Evolutionary conservation across 2,797 vertebrate species (phyloP).

Genomic region (Pseudocheirus occidentalis): DNA sequence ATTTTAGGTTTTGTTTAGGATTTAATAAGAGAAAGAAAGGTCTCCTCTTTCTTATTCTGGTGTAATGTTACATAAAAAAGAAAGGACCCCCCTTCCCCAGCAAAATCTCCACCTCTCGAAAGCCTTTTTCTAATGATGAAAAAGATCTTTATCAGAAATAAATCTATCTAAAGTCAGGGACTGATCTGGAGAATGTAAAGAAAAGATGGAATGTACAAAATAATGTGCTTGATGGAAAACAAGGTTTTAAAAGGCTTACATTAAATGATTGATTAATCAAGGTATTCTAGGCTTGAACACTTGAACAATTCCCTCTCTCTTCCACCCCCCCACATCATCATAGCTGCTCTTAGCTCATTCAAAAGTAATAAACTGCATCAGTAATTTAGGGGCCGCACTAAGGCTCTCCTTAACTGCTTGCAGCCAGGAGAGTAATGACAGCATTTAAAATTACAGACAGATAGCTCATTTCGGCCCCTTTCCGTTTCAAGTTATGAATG

Average conservation of each 20-base stretch:
- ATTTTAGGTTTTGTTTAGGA: not conserved
- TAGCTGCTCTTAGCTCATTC: conserved; percentile 11
- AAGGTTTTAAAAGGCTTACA: conserved; percentile 1
- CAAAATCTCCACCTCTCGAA: not conserved
- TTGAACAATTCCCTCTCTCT: conserved; percentile 10
- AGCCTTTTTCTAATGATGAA: not conserved
- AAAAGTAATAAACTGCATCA: conserved; percentile 38
- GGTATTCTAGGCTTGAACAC: conserved; percentile 33
- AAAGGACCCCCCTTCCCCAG: accelerated
- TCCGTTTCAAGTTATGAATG: conserved; percentile 64
- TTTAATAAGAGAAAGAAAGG: not conserved
- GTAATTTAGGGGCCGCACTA: not conserved
- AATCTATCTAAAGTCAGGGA: not conserved
- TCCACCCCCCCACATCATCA: conserved; percentile 21
- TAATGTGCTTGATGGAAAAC: not conserved
- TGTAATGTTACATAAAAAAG: not conserved
- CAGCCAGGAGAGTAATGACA: conserved; percentile 62
- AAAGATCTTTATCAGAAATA: not conserved
- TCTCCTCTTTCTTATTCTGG: not conserved
- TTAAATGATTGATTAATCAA: conserved; percentile 4
- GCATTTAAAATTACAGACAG: conserved; percentile 69
- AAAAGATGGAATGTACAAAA: not conserved
- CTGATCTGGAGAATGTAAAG: not conserved
- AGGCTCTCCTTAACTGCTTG: conserved; percentile 2
- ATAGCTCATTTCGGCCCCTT: conserved; percentile 64